Conservation (phyloP, 1,140 invertebrate species). For the Lasaia peninsularis region DNA sequence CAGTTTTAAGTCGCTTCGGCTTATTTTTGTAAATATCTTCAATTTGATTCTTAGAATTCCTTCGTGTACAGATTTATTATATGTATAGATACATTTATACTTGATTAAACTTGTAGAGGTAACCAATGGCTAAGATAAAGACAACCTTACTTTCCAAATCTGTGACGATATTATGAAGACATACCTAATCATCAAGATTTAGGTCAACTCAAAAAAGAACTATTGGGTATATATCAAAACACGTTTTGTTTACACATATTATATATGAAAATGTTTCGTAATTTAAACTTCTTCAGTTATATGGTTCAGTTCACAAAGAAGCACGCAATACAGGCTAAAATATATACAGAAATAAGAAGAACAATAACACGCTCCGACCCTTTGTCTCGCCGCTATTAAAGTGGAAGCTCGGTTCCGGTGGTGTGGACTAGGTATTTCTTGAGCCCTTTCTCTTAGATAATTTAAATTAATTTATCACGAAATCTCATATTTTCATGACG, state of each 20-base stretch:
- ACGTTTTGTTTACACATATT: no score
- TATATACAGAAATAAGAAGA: slow-evolving; percentile 38
- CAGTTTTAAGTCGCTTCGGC: no score
- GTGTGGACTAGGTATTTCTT: slow-evolving; percentile 53
- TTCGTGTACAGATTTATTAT: no score
- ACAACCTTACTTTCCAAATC: no score
- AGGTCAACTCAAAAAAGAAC: no score
- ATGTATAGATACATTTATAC: no score
- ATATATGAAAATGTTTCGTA: not conserved
- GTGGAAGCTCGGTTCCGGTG: slow-evolving; percentile 52
- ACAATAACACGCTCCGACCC: slow-evolving; percentile 56
- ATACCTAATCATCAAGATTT: no score
- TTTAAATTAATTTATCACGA: slow-evolving; percentile 68
- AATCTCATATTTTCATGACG: slow-evolving; percentile 23
- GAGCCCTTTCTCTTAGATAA: slow-evolving; percentile 63
- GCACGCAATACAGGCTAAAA: slow-evolving; percentile 4
- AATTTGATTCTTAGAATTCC: no score
- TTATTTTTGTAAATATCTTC: no score
- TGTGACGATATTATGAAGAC: no score
- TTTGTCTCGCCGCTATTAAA: slow-evolving; percentile 57
- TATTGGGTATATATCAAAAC: not conserved
- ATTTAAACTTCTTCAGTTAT: slow-evolving; percentile 13
- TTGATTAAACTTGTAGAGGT: no score
- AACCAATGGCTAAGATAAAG: no score
- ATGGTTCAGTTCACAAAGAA: slow-evolving; percentile 7